Percentiles rank a stretch among this genome's conserved stretches.
Conservation (phyloP, 2,797 vertebrate species). For the Vipera latastei region DNA sequence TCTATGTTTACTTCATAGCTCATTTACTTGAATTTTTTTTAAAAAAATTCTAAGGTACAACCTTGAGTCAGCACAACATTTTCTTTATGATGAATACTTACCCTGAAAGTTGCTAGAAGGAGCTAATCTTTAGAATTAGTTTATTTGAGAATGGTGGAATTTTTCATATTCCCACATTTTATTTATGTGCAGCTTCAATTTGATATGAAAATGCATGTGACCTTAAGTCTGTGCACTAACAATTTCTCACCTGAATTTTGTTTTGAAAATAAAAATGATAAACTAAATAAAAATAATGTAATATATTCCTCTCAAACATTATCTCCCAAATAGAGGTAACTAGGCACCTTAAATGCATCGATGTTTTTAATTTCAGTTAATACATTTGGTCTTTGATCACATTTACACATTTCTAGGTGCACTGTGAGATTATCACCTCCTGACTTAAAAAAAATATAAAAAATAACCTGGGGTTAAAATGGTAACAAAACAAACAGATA, state of each 20-base stretch:
- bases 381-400: neutral
- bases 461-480: neutral
- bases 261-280: neutral
- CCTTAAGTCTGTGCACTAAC: neutral
- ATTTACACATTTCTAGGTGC: neutral
- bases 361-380: neutral
- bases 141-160: neutral
- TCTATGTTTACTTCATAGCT: conserved; percentile 18
- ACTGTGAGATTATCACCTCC: neutral
- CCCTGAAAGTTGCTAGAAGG: neutral
- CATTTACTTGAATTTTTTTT: conserved; percentile 18
- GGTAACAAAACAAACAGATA: neutral
- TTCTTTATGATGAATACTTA: neutral
- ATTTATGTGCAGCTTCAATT: conserved; percentile 2
- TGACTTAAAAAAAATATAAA: neutral
- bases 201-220: neutral
- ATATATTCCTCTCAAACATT: neutral
- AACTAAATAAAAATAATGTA: neutral
- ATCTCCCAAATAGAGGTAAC: neutral
- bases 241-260: neutral
- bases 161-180: neutral
- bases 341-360: neutral
- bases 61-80: neutral
- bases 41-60: neutral
- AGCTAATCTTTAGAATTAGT: neutral